Conservation (phyloP, 1,140 invertebrate species). For the Musca vetustissima region DNA sequence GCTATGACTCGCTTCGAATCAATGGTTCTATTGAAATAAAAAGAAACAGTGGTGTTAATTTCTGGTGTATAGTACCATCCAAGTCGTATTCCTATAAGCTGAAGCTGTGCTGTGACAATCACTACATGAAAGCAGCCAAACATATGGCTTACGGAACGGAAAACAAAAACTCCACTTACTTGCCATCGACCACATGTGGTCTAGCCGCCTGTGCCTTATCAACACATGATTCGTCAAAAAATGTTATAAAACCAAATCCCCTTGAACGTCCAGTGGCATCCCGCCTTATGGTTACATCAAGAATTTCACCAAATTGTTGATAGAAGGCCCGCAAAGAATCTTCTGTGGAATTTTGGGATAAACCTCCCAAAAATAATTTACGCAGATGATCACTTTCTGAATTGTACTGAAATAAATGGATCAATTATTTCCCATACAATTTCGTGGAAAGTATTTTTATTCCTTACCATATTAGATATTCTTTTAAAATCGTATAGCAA, state of each 20-base stretch:
- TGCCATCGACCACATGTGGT: conserved; percentile 65
- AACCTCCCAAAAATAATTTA: conserved; percentile 94
- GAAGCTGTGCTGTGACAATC: no score
- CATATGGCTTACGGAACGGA: no score
- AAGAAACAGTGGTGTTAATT: no score
- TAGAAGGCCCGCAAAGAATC: conserved; percentile 90
- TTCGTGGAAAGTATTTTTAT: no score
- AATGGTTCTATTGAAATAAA: conserved; percentile 67
- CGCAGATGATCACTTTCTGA: conserved; percentile 73
- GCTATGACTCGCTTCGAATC: conserved; percentile 97
- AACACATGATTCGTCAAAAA: conserved; percentile 83
- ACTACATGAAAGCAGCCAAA: no score
- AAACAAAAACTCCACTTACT: conserved; percentile 19
- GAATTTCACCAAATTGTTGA: conserved; percentile 92
- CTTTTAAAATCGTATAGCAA: no score
- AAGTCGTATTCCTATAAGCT: no score
- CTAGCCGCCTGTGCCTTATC: conserved; percentile 88
- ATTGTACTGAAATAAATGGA: conserved; percentile 28
- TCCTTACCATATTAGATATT: no score
- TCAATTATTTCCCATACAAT: no score
- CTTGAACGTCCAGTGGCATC: conserved; percentile 88
- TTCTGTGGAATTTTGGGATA: conserved; percentile 92
- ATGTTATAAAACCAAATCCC: conserved; percentile 95
- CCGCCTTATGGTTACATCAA: conserved; percentile 96
- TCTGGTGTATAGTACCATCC: no score